Evolutionary conservation across 2,113 vertebrate species (phyloP).

Genomic region (Thryonomys swinderianus): DNA sequence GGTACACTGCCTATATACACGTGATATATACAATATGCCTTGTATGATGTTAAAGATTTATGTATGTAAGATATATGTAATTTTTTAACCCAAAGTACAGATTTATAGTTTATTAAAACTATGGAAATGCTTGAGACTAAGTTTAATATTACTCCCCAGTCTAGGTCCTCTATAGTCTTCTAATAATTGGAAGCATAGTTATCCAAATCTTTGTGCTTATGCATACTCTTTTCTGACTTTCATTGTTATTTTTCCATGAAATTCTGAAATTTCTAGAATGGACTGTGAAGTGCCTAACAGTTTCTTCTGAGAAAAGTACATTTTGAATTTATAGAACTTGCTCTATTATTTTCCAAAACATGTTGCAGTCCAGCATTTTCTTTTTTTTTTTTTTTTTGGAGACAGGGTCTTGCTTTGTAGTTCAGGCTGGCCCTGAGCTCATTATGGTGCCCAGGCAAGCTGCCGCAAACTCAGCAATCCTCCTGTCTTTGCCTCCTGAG

Average conservation of each 20-base stretch:
- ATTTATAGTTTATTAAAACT: neutral
- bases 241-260: neutral
- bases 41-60: neutral
- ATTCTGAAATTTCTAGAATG: constrained; percentile 18
- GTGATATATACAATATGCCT: neutral
- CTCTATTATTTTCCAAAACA: constrained; percentile 15
- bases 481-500: no score
- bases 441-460: no score
- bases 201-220: neutral
- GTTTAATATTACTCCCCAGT: neutral
- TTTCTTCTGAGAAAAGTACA: neutral
- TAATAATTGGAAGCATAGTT: neutral
- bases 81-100: neutral
- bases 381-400: no score
- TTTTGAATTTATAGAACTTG: constrained; percentile 18
- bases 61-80: neutral
- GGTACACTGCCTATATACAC: no score
- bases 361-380: neutral
- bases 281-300: neutral
- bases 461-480: no score
- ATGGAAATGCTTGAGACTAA: neutral
- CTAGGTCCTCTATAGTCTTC: neutral
- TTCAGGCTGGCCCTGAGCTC: no score
- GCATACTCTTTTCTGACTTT: neutral
- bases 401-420: no score